These are phyloP conservation scores for Naja naja DNA, from an alignment of 2,113 vertebrate genomes.

Conservation along the genomic window DNA sequence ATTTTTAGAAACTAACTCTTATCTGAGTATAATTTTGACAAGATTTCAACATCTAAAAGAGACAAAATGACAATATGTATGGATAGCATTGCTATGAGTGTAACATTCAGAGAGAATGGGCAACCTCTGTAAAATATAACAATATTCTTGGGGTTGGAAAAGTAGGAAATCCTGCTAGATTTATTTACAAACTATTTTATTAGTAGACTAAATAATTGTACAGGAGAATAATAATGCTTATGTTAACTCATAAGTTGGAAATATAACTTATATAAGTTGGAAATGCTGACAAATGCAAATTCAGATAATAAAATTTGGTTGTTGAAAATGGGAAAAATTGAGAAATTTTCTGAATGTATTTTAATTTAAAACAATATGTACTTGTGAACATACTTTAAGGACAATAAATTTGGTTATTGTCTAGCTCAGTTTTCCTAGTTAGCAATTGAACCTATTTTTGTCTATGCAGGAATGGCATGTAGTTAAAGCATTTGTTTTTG, in stretches of 20 bases:
- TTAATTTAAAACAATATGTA: neutral
- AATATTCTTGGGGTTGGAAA: neutral
- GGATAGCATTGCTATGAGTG: neutral
- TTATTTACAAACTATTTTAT: neutral
- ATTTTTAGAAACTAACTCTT: neutral
- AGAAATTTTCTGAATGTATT: neutral
- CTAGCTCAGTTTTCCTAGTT: neutral
- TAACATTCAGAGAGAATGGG: neutral
- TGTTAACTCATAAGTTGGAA: neutral
- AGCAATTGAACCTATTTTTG: neutral
- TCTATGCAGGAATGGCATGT: neutral
- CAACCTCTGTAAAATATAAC: neutral
- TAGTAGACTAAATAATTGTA: fast-evolving
- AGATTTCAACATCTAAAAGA: neutral
- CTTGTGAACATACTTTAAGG: neutral
- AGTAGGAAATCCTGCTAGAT: fast-evolving
- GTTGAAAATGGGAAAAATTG: neutral
- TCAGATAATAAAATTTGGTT: neutral
- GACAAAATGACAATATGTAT: neutral
- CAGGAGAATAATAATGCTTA: neutral
- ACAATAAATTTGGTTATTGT: neutral
- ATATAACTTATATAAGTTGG: neutral
- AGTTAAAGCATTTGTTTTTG: neutral
- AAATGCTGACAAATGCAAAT: neutral
- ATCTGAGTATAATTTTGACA: neutral